These are phyloP conservation scores for Gastracanthus pulcherrimus DNA, from an alignment of 2,888 invertebrate genomes.

Conservation along the genomic window DNA sequence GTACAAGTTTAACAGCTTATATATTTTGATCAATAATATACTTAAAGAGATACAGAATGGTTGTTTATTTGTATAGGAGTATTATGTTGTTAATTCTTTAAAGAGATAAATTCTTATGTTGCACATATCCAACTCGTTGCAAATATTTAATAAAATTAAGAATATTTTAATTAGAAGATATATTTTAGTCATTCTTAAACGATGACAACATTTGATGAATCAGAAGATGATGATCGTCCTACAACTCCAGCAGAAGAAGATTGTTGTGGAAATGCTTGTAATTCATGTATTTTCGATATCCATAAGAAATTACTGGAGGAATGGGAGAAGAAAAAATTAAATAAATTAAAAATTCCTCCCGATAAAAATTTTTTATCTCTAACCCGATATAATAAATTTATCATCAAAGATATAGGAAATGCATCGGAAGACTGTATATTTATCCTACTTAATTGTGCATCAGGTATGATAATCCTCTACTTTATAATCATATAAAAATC, in stretches of 20 bases:
- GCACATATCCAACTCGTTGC: too few species aligned
- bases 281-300: constrained; percentile 73
- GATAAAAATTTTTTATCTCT: constrained; percentile 53
- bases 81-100: too few species aligned
- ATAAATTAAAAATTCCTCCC: constrained; percentile 41
- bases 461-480: constrained; percentile 26
- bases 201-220: background rate
- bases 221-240: constrained; percentile 61
- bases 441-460: constrained; percentile 44
- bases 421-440: constrained; percentile 59
- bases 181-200: background rate
- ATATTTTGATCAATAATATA: too few species aligned
- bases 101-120: too few species aligned
- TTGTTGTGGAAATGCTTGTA: constrained; percentile 73
- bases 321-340: constrained; percentile 63
- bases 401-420: constrained; percentile 47
- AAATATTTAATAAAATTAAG: background rate
- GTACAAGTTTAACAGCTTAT: too few species aligned
- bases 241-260: constrained; percentile 67
- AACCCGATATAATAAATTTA: constrained; percentile 53
- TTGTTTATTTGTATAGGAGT: too few species aligned
- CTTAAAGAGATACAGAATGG: too few species aligned
- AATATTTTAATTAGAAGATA: background rate
- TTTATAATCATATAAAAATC: background rate
- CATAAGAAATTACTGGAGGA: constrained; percentile 68